phyloP scores from a whole-genome alignment of 2,888 invertebrate species.

The Drosophila tanythrix region DNA sequence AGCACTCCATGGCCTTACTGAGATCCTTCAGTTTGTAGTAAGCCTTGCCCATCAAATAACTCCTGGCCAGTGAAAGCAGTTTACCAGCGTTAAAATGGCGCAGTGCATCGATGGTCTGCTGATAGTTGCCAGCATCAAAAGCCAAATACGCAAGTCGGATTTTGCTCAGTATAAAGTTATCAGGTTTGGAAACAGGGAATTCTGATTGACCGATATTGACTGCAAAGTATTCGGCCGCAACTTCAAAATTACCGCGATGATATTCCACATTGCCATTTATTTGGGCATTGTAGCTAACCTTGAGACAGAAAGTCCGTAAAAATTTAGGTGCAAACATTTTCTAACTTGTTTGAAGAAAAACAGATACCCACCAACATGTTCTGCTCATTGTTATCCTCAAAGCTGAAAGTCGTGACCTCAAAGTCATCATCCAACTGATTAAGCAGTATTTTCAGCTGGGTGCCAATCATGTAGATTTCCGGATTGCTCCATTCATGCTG shows the following conservation, averaged over 20 bases:
- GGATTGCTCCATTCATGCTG: conserved; percentile 43
- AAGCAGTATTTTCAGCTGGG: conserved; percentile 59
- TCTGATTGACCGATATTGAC: not conserved
- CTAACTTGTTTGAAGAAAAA: not conserved
- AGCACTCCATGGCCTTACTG: conserved; percentile 54
- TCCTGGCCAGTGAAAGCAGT: conserved; percentile 18
- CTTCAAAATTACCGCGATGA: conserved; percentile 29
- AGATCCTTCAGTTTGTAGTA: conserved; percentile 53
- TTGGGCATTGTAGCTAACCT: conserved; percentile 53
- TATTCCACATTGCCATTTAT: conserved; percentile 76
- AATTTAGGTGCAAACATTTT: rapidly evolving
- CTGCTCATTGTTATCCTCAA: not conserved
- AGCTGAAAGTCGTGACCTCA: conserved; percentile 5
- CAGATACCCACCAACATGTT: conserved; percentile 35
- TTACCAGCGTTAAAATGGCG: conserved; percentile 3
- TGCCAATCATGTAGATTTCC: conserved; percentile 67
- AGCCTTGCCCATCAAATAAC: conserved; percentile 66
- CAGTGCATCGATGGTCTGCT: conserved; percentile 39
- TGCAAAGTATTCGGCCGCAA: conserved; percentile 58
- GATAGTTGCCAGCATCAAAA: conserved; percentile 41
- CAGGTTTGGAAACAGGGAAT: not conserved
- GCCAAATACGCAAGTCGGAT: conserved; percentile 63
- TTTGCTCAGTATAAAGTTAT: conserved; percentile 53
- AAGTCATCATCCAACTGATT: conserved; percentile 40
- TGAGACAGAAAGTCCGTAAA: not conserved